These are phyloP conservation scores for Psilopogon haemacephalus DNA, from an alignment of 2,113 vertebrate genomes.

Conservation along the genomic window DNA sequence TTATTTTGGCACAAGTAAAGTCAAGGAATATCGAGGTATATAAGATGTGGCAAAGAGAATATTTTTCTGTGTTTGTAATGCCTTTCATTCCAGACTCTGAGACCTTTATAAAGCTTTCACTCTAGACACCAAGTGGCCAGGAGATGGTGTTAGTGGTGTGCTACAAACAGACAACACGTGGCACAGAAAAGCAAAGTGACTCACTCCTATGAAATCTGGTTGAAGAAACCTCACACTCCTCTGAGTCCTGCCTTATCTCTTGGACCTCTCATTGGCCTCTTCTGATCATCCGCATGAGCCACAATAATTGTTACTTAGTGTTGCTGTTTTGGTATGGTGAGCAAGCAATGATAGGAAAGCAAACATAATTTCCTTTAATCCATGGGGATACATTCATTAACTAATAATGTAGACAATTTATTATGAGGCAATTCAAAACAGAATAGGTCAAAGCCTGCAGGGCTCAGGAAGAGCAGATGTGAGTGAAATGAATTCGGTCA, in stretches of 20 bases:
- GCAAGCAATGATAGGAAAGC: neutral
- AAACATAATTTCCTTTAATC: neutral
- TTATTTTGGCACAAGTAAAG: neutral
- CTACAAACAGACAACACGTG: neutral
- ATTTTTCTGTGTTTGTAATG: neutral
- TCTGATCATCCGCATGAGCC: neutral
- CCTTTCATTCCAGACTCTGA: neutral
- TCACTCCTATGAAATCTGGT: neutral
- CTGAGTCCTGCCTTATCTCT: neutral
- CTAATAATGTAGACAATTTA: neutral
- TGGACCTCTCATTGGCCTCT: neutral
- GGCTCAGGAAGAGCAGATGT: neutral
- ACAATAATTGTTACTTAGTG: neutral
- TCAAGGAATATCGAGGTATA: neutral
- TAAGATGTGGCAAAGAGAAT: neutral
- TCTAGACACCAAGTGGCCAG: slow-evolving; percentile 30
- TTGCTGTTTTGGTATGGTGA: neutral
- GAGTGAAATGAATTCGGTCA: neutral
- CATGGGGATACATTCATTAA: neutral
- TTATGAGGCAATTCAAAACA: neutral
- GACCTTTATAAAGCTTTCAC: neutral
- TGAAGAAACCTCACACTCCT: neutral
- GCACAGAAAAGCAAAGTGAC: neutral
- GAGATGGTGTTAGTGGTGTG: slow-evolving; percentile 59
- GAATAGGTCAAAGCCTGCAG: neutral